Evolutionary conservation across 2,888 invertebrate genomes (phyloP).

Genomic region (Pyrrhia umbra): DNA sequence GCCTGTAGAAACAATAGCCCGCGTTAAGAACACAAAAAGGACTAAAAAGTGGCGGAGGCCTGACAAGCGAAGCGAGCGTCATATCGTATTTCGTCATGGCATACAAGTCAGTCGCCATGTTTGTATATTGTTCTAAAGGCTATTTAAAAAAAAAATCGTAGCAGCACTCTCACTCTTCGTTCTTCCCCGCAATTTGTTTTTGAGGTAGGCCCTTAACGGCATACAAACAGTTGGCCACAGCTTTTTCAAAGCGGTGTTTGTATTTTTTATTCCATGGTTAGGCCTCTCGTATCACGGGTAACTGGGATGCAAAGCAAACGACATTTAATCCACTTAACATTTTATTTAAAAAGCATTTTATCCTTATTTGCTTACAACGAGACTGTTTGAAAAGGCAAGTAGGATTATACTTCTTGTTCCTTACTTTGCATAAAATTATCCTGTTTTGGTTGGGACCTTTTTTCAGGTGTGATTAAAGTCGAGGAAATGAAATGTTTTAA

Average conservation of each 20-base stretch:
- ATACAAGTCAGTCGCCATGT: too few species aligned
- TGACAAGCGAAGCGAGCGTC: too few species aligned
- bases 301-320: slow-evolving; percentile 28
- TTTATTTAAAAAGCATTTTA: slow-evolving; percentile 31
- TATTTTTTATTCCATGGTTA: slow-evolving; percentile 10
- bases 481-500: neutral
- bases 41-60: too few species aligned
- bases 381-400: slow-evolving; percentile 9
- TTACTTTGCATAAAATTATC: neutral
- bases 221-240: neutral
- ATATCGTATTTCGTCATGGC: too few species aligned
- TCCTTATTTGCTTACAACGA: slow-evolving; percentile 16
- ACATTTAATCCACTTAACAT: slow-evolving; percentile 29
- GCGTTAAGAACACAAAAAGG: too few species aligned
- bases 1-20: too few species aligned
- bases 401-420: neutral
- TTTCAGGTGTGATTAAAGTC: slow-evolving; percentile 2
- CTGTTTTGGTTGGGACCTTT: neutral
- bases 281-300: slow-evolving; percentile 4
- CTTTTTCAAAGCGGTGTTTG: slow-evolving; percentile 4
- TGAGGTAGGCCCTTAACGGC: too few species aligned
- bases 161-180: too few species aligned
- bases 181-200: too few species aligned
- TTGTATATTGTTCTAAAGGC: too few species aligned
- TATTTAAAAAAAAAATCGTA: too few species aligned